Conservation (phyloP, 2,113 vertebrate species). For the Hemicordylus capensis region DNA sequence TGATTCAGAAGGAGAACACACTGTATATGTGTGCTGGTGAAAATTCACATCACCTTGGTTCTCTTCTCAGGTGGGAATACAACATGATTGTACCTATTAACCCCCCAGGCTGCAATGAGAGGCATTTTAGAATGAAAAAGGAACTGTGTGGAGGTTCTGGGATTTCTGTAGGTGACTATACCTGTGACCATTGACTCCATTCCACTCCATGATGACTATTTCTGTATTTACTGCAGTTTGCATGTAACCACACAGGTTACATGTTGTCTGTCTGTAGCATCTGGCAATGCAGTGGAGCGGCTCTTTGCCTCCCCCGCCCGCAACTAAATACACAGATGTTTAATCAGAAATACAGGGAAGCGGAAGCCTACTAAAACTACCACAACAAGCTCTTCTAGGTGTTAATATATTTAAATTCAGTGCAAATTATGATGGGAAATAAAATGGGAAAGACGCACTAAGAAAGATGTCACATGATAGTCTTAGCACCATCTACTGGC, state of each 20-base stretch:
- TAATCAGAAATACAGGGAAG: neutral
- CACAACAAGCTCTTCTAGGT: no score
- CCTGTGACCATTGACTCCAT: neutral
- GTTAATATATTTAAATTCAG: no score
- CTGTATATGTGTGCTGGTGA: neutral
- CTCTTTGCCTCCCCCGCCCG: neutral
- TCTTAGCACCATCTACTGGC: no score
- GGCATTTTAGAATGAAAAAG: neutral
- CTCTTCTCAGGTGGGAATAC: neutral
- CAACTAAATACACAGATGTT: neutral
- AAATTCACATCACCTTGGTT: neutral
- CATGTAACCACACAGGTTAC: neutral
- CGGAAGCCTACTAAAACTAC: neutral
- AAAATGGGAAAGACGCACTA: no score
- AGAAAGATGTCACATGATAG: no score
- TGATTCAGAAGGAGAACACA: neutral
- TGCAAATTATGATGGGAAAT: no score
- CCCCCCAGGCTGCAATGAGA: neutral
- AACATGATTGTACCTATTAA: no score
- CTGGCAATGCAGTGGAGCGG: neutral
- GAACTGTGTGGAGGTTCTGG: neutral
- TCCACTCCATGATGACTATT: neutral
- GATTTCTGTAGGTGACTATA: neutral
- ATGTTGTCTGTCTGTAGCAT: neutral
- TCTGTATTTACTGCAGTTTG: neutral